Percentiles rank a stretch among this genome's conserved stretches.
Evolutionary conservation across 2,888 invertebrate species (phyloP).

Genomic region (Eupeodes latifasciatus): DNA sequence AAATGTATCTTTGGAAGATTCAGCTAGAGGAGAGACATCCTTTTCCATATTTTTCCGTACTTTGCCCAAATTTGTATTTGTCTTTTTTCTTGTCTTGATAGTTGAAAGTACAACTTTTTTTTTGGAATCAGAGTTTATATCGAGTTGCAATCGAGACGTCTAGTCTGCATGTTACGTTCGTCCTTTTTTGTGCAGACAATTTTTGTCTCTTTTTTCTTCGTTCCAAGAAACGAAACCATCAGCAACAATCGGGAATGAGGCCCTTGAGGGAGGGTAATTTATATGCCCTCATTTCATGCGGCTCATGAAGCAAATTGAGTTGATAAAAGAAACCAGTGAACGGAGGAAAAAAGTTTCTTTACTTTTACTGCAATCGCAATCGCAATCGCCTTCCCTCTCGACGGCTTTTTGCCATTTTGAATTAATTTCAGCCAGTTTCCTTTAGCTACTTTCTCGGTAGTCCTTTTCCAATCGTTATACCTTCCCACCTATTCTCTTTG

Average conservation of each 20-base stretch:
- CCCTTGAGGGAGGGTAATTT: constrained; percentile 24
- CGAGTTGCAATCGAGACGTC: constrained; percentile 76
- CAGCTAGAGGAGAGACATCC: constrained; percentile 28
- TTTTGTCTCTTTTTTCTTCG: constrained; percentile 13
- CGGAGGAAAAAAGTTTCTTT: constrained; percentile 49
- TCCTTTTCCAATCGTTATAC: not conserved
- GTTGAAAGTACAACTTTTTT: not conserved
- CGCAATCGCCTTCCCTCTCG: not conserved
- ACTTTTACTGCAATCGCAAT: constrained; percentile 62
- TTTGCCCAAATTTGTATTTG: not conserved
- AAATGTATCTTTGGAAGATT: constrained; percentile 68
- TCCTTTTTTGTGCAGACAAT: constrained; percentile 45
- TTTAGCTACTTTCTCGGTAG: not conserved
- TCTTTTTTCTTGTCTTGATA: not conserved
- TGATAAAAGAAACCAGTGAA: constrained; percentile 60
- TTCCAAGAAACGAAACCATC: constrained; percentile 28
- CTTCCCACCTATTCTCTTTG: constrained; percentile 29
- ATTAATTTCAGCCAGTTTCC: constrained; percentile 62
- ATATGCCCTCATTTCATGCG: constrained; percentile 72
- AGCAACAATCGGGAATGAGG: constrained; percentile 63
- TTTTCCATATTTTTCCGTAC: constrained; percentile 11
- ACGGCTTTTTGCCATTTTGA: constrained; percentile 71
- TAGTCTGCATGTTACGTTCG: constrained; percentile 64
- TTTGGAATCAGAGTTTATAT: constrained; percentile 63
- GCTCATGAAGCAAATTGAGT: constrained; percentile 76